Base-by-base conservation (phyloP, 2,888 invertebrate genomes). In the Blastobasis adustella region DNA sequence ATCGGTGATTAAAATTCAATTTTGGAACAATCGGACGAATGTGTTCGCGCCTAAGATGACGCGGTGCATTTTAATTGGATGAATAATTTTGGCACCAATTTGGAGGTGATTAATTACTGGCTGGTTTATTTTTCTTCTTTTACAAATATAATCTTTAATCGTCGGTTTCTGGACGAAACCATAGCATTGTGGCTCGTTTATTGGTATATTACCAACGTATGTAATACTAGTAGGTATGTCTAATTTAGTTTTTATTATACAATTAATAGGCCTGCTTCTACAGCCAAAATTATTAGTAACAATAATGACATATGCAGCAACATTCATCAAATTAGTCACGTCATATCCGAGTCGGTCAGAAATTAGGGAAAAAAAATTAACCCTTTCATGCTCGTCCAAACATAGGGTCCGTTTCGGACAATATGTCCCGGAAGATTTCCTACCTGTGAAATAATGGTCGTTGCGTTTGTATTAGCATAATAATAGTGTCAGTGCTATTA, bases 1-100 rank as follows among this genome's bases (percentile, higher is more conserved):
- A 78, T 79, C 79, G 86, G 86, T 85, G 84, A 88, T 88, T 88
- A 88, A 87, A 88, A 88, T 87, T 87, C 87, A 87, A 88, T 88
- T 86, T 87, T 76, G 74, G 86, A 79, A 87, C 87, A 88, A 86
- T 88, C 80, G 71, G 63, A 66, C 65, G 69, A 74, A 79, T 82
- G 82, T 83, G 81, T 80, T 72, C 66, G 73, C 63, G 69, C 73
- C 23, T 71, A 61, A 69, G 69, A 65, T 70, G 76, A 76, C 77
- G 79, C 76, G 79, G 80, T 85, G 87, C 85, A 85, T 87, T 83
- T 80, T 87, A 87, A 87, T 87, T 86, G 87, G 83, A 76, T 70
- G 76, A 79, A 74, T 75, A 71, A 76, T 75, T 77, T 69, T 69
- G 73, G 70, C 59, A 63, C 62, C 60, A 63, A 66, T 66, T 61